Evolutionary conservation across 2,888 invertebrate species (phyloP).

Genomic region (Cremastinae sp.): DNA sequence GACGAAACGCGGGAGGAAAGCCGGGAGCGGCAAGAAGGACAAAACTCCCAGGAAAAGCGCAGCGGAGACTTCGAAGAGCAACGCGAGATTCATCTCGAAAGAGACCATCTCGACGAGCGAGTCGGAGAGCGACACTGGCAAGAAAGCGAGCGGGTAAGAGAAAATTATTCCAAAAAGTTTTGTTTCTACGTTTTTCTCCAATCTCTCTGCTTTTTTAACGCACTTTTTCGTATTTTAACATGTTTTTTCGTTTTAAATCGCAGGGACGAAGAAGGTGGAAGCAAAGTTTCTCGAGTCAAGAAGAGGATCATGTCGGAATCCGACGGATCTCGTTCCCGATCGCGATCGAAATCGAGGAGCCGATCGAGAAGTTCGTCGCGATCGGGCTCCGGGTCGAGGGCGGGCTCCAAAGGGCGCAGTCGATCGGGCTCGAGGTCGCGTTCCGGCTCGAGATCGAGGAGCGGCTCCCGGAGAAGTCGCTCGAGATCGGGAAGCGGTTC

Average conservation of each 20-base stretch:
- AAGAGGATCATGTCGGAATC: constrained; percentile 85
- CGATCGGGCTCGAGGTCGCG: constrained; percentile 66
- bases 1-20: constrained; percentile 84
- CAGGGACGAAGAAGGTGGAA: constrained; percentile 79
- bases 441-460: constrained; percentile 77
- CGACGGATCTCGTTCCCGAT: constrained; percentile 80
- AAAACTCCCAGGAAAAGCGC: constrained; percentile 74
- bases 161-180: neutral
- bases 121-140: constrained; percentile 85
- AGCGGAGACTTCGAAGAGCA: constrained; percentile 90
- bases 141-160: constrained; percentile 83
- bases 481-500: constrained; percentile 69
- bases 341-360: constrained; percentile 71
- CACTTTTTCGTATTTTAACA: no score
- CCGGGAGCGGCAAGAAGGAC: constrained; percentile 76
- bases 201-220: no score
- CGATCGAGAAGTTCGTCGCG: constrained; percentile 74
- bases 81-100: constrained; percentile 94
- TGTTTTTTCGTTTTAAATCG: neutral
- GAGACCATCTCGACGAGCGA: constrained; percentile 96
- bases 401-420: constrained; percentile 78
- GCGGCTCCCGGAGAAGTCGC: constrained; percentile 78
- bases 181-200: no score
- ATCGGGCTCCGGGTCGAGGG: constrained; percentile 76
- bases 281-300: constrained; percentile 81